Percentiles rank a stretch among this genome's conserved stretches.
Evolutionary conservation across 2,113 vertebrate species (phyloP).

Genomic region (Zosterops borbonicus): DNA sequence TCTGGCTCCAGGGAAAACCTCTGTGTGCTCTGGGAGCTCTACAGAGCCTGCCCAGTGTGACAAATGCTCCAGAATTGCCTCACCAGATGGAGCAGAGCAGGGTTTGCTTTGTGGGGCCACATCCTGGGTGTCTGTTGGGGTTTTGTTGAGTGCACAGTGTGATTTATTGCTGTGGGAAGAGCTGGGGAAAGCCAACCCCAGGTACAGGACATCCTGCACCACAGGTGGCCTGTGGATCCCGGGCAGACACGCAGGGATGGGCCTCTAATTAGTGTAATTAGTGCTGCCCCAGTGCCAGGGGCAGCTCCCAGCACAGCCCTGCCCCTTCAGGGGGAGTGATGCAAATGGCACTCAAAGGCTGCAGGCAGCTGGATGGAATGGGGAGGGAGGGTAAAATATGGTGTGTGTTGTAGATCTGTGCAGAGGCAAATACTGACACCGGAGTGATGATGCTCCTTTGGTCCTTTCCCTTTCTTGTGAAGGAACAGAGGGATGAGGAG

Average conservation of each 20-base stretch:
- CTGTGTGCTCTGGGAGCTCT: not conserved
- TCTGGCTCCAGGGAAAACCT: not conserved
- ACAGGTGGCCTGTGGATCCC: not conserved
- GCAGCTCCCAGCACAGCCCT: constrained; percentile 43
- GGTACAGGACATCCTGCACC: constrained; percentile 3
- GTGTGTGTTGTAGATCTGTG: rapidly evolving
- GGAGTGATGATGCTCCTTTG: not conserved
- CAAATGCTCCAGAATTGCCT: not conserved
- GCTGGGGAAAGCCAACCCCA: not conserved
- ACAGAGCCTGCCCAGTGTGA: not conserved
- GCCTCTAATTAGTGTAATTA: constrained; percentile 67
- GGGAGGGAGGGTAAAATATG: not conserved
- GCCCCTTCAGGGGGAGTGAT: constrained; percentile 35
- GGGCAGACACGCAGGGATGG: constrained; percentile 10
- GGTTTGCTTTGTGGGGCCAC: not conserved
- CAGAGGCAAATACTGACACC: not conserved
- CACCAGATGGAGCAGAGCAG: not conserved
- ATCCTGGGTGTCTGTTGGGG: rapidly evolving
- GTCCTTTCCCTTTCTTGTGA: not conserved
- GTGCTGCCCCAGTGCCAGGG: constrained; percentile 38
- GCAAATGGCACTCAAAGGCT: constrained; percentile 27
- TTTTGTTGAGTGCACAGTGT: not conserved
- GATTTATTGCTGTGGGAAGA: not conserved
- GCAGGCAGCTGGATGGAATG: not conserved
- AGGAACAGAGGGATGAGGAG: not conserved